Evolutionary conservation across 1,140 invertebrate species (phyloP).

Genomic region (Hyposmocoma kahamanoa): DNA sequence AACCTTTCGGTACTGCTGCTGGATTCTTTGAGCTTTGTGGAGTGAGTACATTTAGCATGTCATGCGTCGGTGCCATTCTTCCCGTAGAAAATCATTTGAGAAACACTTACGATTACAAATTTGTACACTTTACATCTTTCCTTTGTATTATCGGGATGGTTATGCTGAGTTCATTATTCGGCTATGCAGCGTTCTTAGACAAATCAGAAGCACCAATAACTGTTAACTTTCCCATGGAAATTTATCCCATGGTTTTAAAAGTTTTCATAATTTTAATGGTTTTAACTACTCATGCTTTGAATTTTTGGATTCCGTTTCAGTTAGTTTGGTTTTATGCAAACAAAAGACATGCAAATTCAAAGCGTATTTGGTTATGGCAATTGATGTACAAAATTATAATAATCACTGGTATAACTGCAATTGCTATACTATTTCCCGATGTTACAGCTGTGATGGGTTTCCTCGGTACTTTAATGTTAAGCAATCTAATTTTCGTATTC

Average conservation of each 20-base stretch:
- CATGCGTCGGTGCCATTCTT: constrained; percentile 42
- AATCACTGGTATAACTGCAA: constrained; percentile 23
- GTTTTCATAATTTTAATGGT: constrained; percentile 44
- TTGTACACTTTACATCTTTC: constrained; percentile 1
- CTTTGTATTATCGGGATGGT: constrained; percentile 34
- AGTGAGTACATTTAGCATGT: constrained; percentile 52
- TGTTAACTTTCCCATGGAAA: constrained; percentile 43
- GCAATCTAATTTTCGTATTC: too few relatives aligned
- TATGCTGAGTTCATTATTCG: constrained; percentile 39
- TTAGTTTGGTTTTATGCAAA: constrained; percentile 45
- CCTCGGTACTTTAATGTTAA: constrained; percentile 30
- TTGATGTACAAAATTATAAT: constrained; percentile 36
- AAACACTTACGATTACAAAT: constrained; percentile 29
- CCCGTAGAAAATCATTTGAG: constrained; percentile 56
- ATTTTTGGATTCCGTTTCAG: constrained; percentile 55
- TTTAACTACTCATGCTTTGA: constrained; percentile 46
- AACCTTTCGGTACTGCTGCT: constrained; percentile 6
- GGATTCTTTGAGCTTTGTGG: constrained; percentile 37
- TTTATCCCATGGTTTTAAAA: constrained; percentile 44
- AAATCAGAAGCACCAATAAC: constrained; percentile 41
- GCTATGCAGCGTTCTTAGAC: constrained; percentile 38
- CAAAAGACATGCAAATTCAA: constrained; percentile 8
- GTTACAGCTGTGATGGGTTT: constrained; percentile 53
- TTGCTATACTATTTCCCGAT: constrained; percentile 46
- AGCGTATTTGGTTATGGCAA: constrained; percentile 34